Base-by-base conservation (phyloP, 2,113 vertebrate species). In the Mobula birostris region DNA sequence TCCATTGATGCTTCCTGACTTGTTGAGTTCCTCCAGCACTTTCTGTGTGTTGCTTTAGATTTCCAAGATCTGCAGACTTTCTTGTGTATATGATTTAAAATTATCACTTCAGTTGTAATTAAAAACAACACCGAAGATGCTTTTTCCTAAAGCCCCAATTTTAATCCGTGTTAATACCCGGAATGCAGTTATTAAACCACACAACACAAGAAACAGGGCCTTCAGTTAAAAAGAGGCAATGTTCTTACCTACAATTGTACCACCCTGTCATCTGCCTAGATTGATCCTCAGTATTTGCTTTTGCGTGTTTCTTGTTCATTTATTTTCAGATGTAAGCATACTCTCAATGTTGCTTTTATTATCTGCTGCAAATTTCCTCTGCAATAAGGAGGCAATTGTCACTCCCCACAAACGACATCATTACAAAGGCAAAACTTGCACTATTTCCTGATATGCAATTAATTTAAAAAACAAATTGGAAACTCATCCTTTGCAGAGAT, bases 401-500 rank as follows among this genome's bases (percentile, higher is more conserved):
- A 91, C 12, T 68, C n/a, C n/a, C 6, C 27, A 68, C n/a, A 36
- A 91, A 36, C 19, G 66, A 15, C 66, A 91, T 68, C 56, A 14
- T 68, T 91, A 66, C 32, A 91, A 91, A 91, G 32, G 63, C 68
- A 91, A 91, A 85, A 21, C 32, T 70, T 11, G 36, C n/a, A 36
- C 2, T 19, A 70, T 32, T 91, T 70, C 66, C 32, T 48, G 36
- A 19, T 83, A 83, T 14, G 32, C 68, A 91, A 91, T 91, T 63
- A 68, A 32, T 32, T 24, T 17, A 36, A 36, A 29, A 21, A 70
- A 19, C 15, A 40, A 36, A 36, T 36, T 90, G 61, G 58, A 36
- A 90, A 66, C 63, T 68, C 63, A 90, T 68, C 66, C 58, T 91
- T 36, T 70, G 29, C n/a, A 91, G 29, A 68, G 61, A 91, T 91